These are phyloP conservation scores for Nephrotoma guestfalica DNA, from an alignment of 2,888 invertebrate species.

Conservation along the genomic window DNA sequence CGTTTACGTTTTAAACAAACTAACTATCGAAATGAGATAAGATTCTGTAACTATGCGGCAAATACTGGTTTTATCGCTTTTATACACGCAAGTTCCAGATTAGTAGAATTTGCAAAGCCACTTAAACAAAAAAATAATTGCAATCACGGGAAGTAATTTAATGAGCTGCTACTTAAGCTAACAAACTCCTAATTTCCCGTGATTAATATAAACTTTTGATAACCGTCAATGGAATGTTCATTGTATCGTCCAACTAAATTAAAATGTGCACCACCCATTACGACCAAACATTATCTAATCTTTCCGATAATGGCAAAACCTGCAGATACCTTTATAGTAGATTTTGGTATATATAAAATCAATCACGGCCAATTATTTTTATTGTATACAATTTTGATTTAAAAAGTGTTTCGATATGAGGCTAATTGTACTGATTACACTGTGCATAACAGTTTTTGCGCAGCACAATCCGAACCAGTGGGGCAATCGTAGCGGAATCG, in stretches of 20 bases:
- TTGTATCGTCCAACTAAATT: background rate
- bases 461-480: constrained; percentile 44
- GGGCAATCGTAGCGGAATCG: constrained; percentile 46
- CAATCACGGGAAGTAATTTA: too few species aligned
- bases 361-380: background rate
- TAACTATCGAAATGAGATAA: too few species aligned
- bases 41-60: too few species aligned
- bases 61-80: too few species aligned
- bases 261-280: background rate
- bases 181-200: too few species aligned
- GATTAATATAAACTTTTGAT: too few species aligned
- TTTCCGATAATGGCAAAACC: background rate
- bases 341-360: background rate
- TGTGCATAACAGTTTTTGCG: constrained; percentile 14
- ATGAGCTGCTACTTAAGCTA: too few species aligned
- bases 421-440: background rate
- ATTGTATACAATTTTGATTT: background rate
- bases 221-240: too few species aligned
- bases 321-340: background rate
- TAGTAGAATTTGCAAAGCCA: too few species aligned
- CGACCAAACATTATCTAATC: background rate
- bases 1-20: too few species aligned
- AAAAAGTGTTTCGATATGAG: background rate
- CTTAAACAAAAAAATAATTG: too few species aligned
- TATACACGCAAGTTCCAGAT: too few species aligned